Percentiles rank a stretch among this genome's conserved stretches.
These are phyloP conservation scores for Muricea muricata DNA, from an alignment of 92 coral and sea anemone species.

Conservation along the genomic window DNA sequence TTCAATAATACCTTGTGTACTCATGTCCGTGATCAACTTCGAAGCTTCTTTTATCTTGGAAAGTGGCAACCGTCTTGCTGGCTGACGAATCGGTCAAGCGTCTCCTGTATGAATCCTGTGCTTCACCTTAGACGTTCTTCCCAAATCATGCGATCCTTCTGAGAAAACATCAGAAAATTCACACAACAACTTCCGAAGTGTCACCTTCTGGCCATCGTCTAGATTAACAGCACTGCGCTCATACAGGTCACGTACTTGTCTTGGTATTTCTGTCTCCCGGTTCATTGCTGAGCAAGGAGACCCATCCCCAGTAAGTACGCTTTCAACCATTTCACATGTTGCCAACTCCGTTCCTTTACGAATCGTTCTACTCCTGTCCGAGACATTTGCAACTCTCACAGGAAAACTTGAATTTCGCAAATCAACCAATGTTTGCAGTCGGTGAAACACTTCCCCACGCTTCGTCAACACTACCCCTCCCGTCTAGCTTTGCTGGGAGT, in stretches of 20 bases:
- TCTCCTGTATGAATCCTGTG: slow-evolving; percentile 16
- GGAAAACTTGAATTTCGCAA: too few species aligned
- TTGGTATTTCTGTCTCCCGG: too few species aligned
- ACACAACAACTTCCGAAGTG: background rate
- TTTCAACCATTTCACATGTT: too few species aligned
- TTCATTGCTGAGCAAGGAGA: too few species aligned
- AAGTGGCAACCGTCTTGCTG: too few species aligned
- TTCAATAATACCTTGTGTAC: too few species aligned
- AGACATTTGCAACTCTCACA: too few species aligned
- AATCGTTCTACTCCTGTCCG: background rate
- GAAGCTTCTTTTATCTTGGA: slow-evolving; percentile 15
- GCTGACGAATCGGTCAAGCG: slow-evolving; percentile 27
- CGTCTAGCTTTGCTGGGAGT: slow-evolving; percentile 43
- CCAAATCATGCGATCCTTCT: too few species aligned
- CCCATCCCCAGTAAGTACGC: background rate
- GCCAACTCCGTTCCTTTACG: too few species aligned
- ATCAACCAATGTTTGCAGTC: too few species aligned
- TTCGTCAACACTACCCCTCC: background rate
- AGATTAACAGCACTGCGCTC: too few species aligned
- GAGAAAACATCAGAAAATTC: background rate
- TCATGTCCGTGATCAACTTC: slow-evolving; percentile 38
- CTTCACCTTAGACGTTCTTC: background rate
- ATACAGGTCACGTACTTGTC: too few species aligned
- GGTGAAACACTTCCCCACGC: slow-evolving; percentile 10
- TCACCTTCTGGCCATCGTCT: background rate